Conservation (phyloP, 2,888 invertebrate species). For the Ariolimax columbianus region DNA sequence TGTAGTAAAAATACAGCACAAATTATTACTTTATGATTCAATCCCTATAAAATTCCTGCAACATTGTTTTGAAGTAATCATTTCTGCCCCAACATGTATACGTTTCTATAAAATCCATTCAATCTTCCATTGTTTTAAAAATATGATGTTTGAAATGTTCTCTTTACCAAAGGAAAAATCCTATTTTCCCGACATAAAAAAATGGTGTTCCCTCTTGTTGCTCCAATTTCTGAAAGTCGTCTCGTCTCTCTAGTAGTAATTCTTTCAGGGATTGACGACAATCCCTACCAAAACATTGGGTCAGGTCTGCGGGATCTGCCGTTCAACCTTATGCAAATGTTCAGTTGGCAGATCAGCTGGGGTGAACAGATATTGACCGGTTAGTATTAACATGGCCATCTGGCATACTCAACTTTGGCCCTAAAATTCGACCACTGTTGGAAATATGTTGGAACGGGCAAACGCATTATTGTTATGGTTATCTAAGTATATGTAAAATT, state of each 20-base stretch:
- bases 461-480: too few relatives aligned
- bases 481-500: too few relatives aligned
- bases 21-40: too few relatives aligned
- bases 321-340: conserved; percentile 47
- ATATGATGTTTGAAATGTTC: too few relatives aligned
- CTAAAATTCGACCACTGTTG: background rate
- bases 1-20: too few relatives aligned
- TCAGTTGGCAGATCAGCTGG: background rate
- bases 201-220: background rate
- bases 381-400: conserved; percentile 39
- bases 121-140: too few relatives aligned
- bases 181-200: background rate
- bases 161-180: too few relatives aligned
- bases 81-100: too few relatives aligned
- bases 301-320: background rate
- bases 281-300: conserved; percentile 35
- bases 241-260: background rate
- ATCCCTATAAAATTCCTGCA: too few relatives aligned
- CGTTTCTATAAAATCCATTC: too few relatives aligned
- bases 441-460: background rate
- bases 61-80: too few relatives aligned
- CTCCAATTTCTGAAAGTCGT: background rate
- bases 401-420: conserved; percentile 6
- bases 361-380: conserved; percentile 43
- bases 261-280: conserved; percentile 3